These are phyloP conservation scores for Eilema sororculum DNA, from an alignment of 2,888 invertebrate species.

Conservation along the genomic window DNA sequence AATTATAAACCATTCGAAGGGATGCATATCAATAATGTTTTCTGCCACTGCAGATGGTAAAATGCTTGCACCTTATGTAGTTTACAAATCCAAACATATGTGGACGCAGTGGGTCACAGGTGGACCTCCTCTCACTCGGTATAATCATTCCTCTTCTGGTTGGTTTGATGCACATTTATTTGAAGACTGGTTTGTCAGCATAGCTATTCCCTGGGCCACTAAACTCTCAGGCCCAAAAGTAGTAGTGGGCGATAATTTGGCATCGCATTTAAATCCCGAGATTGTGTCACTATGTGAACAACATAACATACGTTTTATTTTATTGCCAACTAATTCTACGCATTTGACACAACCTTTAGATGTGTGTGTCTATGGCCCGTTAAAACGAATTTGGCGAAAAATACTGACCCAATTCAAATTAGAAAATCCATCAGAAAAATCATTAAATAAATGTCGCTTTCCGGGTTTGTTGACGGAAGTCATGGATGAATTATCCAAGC, in stretches of 20 bases:
- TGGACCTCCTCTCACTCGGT: not conserved
- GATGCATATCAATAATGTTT: slow-evolving; percentile 6
- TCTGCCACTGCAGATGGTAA: slow-evolving; percentile 6
- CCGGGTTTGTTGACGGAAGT: slow-evolving; percentile 1
- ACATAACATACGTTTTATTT: not conserved
- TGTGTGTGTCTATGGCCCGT: slow-evolving; percentile 8
- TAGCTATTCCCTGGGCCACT: not conserved
- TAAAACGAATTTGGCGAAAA: slow-evolving; percentile 8
- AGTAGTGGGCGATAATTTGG: slow-evolving; percentile 7
- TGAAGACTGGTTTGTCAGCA: not conserved
- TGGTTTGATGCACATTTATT: slow-evolving; percentile 3
- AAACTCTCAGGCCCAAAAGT: not conserved
- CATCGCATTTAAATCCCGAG: not conserved
- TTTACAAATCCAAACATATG: slow-evolving; percentile 10
- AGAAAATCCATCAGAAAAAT: not conserved
- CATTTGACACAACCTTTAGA: slow-evolving; percentile 10
- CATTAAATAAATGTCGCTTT: slow-evolving; percentile 4
- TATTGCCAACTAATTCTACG: not conserved
- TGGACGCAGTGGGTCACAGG: not conserved
- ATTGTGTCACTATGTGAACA: not conserved
- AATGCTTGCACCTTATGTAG: slow-evolving; percentile 6
- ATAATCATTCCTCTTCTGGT: not conserved
- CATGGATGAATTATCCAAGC: not conserved
- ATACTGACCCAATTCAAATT: no score
- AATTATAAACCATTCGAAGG: slow-evolving; percentile 7